Percentiles rank a stretch among this genome's conserved stretches.
Evolutionary conservation across 2,113 vertebrate species (phyloP).

Genomic region (Polypterus senegalus): DNA sequence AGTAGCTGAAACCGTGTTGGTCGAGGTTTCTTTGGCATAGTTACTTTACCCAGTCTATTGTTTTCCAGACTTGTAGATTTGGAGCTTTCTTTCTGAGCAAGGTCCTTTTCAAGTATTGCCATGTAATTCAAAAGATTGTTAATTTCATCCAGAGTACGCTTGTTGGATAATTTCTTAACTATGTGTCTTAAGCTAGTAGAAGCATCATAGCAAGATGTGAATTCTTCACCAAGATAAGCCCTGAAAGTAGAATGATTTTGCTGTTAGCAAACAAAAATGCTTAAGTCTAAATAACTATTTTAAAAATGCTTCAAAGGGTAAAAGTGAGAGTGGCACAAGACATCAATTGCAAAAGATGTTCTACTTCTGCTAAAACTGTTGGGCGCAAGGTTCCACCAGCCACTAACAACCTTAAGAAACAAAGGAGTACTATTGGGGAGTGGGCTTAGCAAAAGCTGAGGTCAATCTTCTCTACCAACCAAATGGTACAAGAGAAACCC

Average conservation of each 20-base stretch:
- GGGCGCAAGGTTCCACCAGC: too few relatives aligned
- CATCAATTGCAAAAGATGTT: too few relatives aligned
- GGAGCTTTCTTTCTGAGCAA: not conserved
- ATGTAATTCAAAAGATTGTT: constrained; percentile 15
- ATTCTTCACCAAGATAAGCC: not conserved
- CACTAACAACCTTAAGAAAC: too few relatives aligned
- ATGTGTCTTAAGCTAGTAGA: constrained; percentile 1
- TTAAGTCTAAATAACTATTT: too few relatives aligned
- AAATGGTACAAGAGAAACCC: too few relatives aligned
- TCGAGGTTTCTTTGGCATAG: not conserved
- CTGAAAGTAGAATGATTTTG: not conserved
- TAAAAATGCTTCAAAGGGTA: too few relatives aligned
- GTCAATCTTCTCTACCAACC: too few relatives aligned
- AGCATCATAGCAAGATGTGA: not conserved
- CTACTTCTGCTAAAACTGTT: too few relatives aligned
- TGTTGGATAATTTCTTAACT: constrained; percentile 9
- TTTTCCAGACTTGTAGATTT: not conserved
- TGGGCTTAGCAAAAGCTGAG: too few relatives aligned
- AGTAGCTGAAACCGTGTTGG: constrained; percentile 14
- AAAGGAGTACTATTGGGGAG: too few relatives aligned
- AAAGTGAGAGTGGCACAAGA: too few relatives aligned
- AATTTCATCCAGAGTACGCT: constrained; percentile 9
- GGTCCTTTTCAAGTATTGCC: constrained; percentile 5
- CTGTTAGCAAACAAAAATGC: too few relatives aligned
- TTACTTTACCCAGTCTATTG: not conserved